Percentiles rank a stretch among this genome's conserved stretches.
These are phyloP conservation scores for Cantharis flavilabris DNA, from an alignment of 2,888 invertebrate species.

Conservation along the genomic window DNA sequence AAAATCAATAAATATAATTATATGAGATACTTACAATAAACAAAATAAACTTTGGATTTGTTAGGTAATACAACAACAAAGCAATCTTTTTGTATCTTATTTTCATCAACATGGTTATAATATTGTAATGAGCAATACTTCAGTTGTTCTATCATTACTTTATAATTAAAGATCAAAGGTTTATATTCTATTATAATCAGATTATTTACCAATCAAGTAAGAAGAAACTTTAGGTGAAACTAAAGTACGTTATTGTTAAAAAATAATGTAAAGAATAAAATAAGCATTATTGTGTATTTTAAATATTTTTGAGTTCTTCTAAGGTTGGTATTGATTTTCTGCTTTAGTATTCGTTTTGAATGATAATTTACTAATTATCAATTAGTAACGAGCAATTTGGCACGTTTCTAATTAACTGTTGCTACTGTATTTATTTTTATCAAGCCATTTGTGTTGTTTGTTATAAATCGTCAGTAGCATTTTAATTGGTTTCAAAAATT, in stretches of 20 bases:
- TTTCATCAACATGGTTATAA: not conserved
- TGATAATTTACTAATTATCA: not conserved
- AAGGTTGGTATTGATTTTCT: not conserved
- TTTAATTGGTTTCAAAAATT: not conserved
- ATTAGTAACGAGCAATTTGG: not conserved
- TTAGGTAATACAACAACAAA: not conserved
- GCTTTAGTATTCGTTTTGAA: not conserved
- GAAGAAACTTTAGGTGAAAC: not conserved
- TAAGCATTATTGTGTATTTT: no score
- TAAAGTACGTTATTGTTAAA: no score
- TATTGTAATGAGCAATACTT: not conserved
- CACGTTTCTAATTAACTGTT: not conserved
- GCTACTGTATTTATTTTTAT: not conserved
- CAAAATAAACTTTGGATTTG: not conserved
- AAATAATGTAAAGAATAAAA: no score
- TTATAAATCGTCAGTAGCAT: not conserved
- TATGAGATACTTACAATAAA: not conserved
- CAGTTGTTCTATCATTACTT: not conserved
- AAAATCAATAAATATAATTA: not conserved
- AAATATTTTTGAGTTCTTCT: not conserved
- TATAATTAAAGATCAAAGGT: not conserved
- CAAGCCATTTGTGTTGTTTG: not conserved
- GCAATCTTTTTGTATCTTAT: not conserved
- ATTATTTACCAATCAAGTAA: not conserved
- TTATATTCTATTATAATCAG: not conserved